These are phyloP conservation scores for Leptinotarsa haldemani DNA, from an alignment of 2,888 invertebrate genomes.

Conservation along the genomic window DNA sequence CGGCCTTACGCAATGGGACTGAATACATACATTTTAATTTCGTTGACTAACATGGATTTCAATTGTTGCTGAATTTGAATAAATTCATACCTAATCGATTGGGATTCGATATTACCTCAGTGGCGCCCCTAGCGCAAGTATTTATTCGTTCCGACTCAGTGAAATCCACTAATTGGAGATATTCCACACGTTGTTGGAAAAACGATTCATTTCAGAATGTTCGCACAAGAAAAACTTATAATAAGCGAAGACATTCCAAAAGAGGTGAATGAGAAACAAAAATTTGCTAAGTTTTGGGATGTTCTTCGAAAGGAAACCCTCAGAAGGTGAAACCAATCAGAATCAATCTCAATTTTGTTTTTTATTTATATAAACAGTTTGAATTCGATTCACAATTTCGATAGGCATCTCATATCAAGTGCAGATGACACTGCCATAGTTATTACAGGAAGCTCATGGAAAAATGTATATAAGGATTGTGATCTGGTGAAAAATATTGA, in stretches of 20 bases:
- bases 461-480: too few species aligned
- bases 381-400: too few species aligned
- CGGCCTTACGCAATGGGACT: conserved; percentile 46
- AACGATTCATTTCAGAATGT: not conserved
- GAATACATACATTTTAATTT: conserved; percentile 42
- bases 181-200: not conserved
- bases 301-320: too few species aligned
- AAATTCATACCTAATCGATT: conserved; percentile 9
- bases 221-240: not conserved
- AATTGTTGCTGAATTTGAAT: conserved; percentile 22
- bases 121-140: not conserved
- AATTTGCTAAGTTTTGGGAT: too few species aligned
- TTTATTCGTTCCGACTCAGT: not conserved
- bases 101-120: conserved; percentile 7
- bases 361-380: too few species aligned
- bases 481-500: too few species aligned
- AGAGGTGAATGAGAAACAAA: too few species aligned
- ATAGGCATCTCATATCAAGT: too few species aligned
- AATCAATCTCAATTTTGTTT: too few species aligned
- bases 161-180: not conserved
- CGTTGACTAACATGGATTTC: conserved; percentile 29
- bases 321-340: too few species aligned
- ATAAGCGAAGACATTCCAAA: not conserved
- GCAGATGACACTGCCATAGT: too few species aligned
- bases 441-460: too few species aligned